These are phyloP conservation scores for Zaprionus camerounensis DNA, from an alignment of 1,140 invertebrate genomes.

Conservation along the genomic window DNA sequence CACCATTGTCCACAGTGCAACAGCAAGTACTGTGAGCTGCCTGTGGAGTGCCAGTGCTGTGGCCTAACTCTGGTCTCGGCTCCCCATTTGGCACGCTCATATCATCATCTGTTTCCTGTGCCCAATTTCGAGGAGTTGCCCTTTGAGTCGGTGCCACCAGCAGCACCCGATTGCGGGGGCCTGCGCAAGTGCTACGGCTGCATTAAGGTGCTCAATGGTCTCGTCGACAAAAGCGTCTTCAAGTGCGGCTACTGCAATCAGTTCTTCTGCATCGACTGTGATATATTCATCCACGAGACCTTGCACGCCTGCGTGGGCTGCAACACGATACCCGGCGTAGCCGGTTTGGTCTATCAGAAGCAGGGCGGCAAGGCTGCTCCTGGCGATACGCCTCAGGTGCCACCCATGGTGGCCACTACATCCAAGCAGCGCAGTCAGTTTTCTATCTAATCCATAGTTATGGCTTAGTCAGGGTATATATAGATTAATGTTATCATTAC, in stretches of 20 bases:
- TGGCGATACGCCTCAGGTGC: constrained; percentile 8
- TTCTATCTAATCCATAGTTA: constrained; percentile 33
- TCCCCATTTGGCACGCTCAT: constrained; percentile 97
- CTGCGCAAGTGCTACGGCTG: constrained; percentile 88
- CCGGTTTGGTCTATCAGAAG: constrained; percentile 66
- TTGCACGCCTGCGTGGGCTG: constrained; percentile 98
- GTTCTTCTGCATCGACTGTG: constrained; percentile 96
- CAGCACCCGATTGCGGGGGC: constrained; percentile 52
- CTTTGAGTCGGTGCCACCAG: constrained; percentile 85
- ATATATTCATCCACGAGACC: constrained; percentile 96
- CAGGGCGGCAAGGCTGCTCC: constrained; percentile 45
- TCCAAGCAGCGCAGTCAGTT: constrained; percentile 59
- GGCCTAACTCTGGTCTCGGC: constrained; percentile 98
- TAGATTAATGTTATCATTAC: not conserved
- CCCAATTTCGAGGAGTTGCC: constrained; percentile 91
- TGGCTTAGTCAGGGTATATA: not conserved
- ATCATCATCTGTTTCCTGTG: constrained; percentile 98
- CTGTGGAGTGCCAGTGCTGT: constrained; percentile 97
- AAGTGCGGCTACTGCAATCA: constrained; percentile 92
- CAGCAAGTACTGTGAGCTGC: constrained; percentile 98
- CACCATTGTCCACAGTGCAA: constrained; percentile 98
- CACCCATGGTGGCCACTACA: constrained; percentile 21
- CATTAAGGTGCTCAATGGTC: constrained; percentile 87
- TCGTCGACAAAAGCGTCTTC: constrained; percentile 91
- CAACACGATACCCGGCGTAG: constrained; percentile 85